A percentile compares a stretch with the other conserved stretches of the same genome.
phyloP scores from a whole-genome alignment of 2,113 vertebrate species.

The Tragulus kanchil region DNA sequence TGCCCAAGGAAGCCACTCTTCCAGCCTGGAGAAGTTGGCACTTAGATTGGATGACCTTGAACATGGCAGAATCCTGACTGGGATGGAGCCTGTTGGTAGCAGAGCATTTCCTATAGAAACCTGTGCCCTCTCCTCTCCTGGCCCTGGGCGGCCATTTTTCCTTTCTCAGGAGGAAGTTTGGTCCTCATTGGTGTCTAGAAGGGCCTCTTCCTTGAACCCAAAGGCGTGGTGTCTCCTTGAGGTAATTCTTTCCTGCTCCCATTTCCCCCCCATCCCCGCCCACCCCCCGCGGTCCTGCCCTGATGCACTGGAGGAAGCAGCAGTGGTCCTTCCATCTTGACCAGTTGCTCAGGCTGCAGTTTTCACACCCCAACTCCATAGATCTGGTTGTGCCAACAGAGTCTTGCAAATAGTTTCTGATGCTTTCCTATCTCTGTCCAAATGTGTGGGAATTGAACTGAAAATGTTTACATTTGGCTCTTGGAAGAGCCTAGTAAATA shows the following conservation, averaged over 20 bases:
- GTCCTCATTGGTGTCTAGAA: background rate
- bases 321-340: rapidly evolving
- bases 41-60: background rate
- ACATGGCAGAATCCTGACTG: background rate
- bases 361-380: background rate
- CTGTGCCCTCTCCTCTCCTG: background rate
- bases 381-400: background rate
- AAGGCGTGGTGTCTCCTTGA: background rate
- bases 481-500: conserved; percentile 56
- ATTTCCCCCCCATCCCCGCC: conserved; percentile 29
- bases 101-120: background rate
- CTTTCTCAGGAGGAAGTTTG: background rate
- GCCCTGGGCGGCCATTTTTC: background rate
- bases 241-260: conserved; percentile 26
- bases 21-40: background rate
- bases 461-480: conserved; percentile 32
- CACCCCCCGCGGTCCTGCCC: background rate
- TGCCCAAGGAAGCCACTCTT: background rate
- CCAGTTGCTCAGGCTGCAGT: background rate
- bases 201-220: conserved; percentile 9
- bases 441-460: background rate
- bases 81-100: background rate
- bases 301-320: conserved; percentile 10
- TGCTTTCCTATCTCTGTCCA: background rate
- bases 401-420: background rate